Base-by-base conservation (phyloP, 2,113 vertebrate genomes). In the Coturnix japonica region DNA sequence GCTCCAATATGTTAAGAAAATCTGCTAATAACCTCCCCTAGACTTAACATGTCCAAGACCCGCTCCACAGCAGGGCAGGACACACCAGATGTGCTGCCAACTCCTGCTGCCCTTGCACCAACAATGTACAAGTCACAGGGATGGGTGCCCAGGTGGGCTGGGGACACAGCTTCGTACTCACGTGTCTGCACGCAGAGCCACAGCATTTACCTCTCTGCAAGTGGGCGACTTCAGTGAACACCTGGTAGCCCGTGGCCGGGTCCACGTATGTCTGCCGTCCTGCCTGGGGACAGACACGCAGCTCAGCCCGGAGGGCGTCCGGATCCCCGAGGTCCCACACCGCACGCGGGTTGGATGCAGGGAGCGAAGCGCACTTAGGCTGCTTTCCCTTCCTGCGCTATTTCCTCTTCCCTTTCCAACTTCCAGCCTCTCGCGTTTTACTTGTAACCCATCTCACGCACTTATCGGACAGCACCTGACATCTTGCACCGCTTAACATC, bases 141-240 rank as follows among this genome's bases (percentile, higher is more conserved):
- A 81, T 71, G 7, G 59, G 60, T 7, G 17, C 0, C 13, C 11
- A 61, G 61, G 54, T 72, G 64, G 15, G 74, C 78, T 13, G 43
- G 54, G 49, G 91, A 49, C 23, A 49, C 59, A 75, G 67, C 51
- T 85, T 85, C 64, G 57, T 92, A 97, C 98, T 98, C 93, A 99
- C 98, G 23, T 97, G 98, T 97, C 97, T 98, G 97, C 98, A 97
- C 2, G 97, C 98, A 44, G 90, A 98, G 69, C 98, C 98, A 5
- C 98, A 98, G 95, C 98, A 98, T 37, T 73, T 87, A 28, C 98
- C 98, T 83, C 98, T 97, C 95, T 96, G 97, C 95, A 96, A 97
- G 97, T 96, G 98, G 88, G 98, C 98, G 87, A 95, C 96, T 96
- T 95, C 93, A 4, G 98, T 98, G 94, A 98, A 96, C 87, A 98